Conservation (phyloP, 2,888 invertebrate genomes). For the Rhaphigaster nebulosa region DNA sequence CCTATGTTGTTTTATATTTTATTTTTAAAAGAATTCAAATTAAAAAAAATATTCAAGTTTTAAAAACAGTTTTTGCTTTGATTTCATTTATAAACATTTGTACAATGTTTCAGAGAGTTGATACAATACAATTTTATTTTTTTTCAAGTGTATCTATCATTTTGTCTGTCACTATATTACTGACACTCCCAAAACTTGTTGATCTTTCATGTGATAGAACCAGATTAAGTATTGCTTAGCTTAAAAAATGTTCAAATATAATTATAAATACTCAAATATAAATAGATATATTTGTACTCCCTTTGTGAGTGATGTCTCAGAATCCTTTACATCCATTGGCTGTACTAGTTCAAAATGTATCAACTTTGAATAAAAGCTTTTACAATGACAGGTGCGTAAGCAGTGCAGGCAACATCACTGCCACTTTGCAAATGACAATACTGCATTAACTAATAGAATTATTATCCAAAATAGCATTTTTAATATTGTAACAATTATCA, state of each 20-base stretch:
- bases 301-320: not conserved
- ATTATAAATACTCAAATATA: slow-evolving; percentile 2
- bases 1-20: no score
- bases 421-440: slow-evolving; percentile 15
- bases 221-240: not conserved
- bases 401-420: slow-evolving; percentile 45
- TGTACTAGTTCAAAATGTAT: not conserved
- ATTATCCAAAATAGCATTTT: not conserved
- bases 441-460: not conserved
- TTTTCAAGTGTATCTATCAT: not conserved
- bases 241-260: not conserved
- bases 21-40: no score
- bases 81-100: not conserved
- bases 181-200: not conserved
- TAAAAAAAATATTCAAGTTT: not conserved
- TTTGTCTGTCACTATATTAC: not conserved
- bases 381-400: slow-evolving; percentile 19
- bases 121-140: not conserved
- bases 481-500: not conserved
- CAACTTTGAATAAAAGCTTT: slow-evolving; percentile 24
- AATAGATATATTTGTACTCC: slow-evolving; percentile 19
- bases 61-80: not conserved
- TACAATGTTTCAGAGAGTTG: not conserved
- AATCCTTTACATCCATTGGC: slow-evolving; percentile 40
- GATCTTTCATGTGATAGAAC: not conserved